These are phyloP conservation scores for Tetraneura akinire DNA, from an alignment of 1,140 invertebrate species.

Conservation along the genomic window DNA sequence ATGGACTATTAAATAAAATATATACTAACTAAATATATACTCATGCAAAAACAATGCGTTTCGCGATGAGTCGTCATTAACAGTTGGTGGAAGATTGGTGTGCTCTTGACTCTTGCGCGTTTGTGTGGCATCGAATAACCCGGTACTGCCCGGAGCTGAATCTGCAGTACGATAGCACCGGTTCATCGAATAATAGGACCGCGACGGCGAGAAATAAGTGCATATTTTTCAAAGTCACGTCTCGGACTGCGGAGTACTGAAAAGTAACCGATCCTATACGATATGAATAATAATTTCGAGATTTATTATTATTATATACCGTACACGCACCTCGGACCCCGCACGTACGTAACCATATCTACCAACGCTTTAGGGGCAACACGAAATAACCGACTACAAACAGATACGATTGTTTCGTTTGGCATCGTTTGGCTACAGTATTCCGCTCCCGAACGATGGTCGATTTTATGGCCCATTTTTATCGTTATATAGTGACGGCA, in stretches of 20 bases:
- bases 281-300: constrained; percentile 20
- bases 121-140: not conserved
- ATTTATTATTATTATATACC: not conserved
- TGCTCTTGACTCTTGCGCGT: not conserved
- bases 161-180: constrained; percentile 3
- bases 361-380: not conserved
- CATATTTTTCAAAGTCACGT: constrained; percentile 45
- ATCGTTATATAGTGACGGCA: not conserved
- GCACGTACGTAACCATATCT: not conserved
- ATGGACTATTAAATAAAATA: not conserved
- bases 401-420: not conserved
- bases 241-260: not conserved
- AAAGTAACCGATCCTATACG: constrained; percentile 21
- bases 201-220: constrained; percentile 4
- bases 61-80: not conserved
- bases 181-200: not conserved
- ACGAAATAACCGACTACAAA: not conserved
- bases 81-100: not conserved
- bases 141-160: constrained; percentile 36
- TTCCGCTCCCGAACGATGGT: not conserved
- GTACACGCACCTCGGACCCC: not conserved
- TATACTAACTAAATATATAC: not conserved
- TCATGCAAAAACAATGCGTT: constrained; percentile 20
- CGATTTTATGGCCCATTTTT: not conserved
- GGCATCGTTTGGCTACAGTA: not conserved